phyloP scores from a whole-genome alignment of 2,888 invertebrate genomes.

The Nymphalis polychloros region DNA sequence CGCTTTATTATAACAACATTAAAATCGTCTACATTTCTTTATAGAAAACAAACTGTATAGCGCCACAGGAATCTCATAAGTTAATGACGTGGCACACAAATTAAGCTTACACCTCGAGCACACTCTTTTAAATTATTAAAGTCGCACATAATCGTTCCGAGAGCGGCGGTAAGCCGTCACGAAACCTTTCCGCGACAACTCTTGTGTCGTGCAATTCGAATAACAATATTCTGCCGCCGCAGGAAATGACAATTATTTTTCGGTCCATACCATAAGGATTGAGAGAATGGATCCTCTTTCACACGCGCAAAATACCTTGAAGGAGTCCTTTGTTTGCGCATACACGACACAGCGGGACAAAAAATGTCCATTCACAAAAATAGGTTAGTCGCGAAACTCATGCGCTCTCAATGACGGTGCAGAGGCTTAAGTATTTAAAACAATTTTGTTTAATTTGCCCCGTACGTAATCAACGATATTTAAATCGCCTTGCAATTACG shows the following conservation, averaged over 20 bases:
- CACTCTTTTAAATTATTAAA: conserved; percentile 53
- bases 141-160: conserved; percentile 50
- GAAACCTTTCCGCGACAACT: conserved; percentile 51
- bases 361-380: conserved; percentile 80
- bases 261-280: conserved; percentile 68
- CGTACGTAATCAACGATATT: conserved; percentile 10
- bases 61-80: conserved; percentile 26
- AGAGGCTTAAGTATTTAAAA: conserved; percentile 27
- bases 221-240: conserved; percentile 63
- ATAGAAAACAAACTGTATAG: conserved; percentile 9
- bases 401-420: conserved; percentile 32
- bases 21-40: conserved; percentile 9
- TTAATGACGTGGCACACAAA: conserved; percentile 40
- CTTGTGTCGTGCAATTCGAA: conserved; percentile 43
- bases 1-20: conserved; percentile 4
- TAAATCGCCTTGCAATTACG: conserved; percentile 19
- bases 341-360: conserved; percentile 60
- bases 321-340: conserved; percentile 65
- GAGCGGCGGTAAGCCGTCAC: conserved; percentile 51
- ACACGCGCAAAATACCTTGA: conserved; percentile 78
- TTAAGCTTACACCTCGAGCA: conserved; percentile 48
- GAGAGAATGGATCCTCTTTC: conserved; percentile 75
- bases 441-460: conserved; percentile 21
- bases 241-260: conserved; percentile 82
- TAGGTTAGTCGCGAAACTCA: conserved; percentile 73